A percentile compares a stretch with the other conserved stretches of the same genome.
Conservation (phyloP, 1,140 invertebrate genomes). For the Drosophila pseudoananassae region DNA sequence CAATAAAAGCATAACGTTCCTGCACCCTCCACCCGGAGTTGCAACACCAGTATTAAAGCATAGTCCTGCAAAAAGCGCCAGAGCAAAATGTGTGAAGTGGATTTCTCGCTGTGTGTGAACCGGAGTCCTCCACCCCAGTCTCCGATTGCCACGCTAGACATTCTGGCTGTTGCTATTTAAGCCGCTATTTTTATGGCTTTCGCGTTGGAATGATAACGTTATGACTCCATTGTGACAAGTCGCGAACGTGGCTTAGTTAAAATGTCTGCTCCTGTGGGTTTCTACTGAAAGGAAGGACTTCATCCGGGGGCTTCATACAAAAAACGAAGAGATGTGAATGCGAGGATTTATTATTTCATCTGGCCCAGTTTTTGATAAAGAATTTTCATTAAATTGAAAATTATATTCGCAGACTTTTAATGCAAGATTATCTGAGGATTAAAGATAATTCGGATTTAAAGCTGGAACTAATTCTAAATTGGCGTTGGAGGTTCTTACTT, state of each 20-base stretch:
- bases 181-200: conserved; percentile 72
- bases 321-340: conserved; percentile 1
- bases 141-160: conserved; percentile 48
- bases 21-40: conserved; percentile 16
- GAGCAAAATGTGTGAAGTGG: conserved; percentile 37
- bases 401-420: neutral
- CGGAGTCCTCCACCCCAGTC: neutral
- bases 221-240: conserved; percentile 73
- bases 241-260: conserved; percentile 62
- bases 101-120: conserved; percentile 5
- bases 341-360: conserved; percentile 2
- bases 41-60: conserved; percentile 44
- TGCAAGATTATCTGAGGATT: neutral
- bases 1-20: conserved; percentile 74
- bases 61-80: conserved; percentile 45
- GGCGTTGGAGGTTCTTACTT: too few relatives aligned
- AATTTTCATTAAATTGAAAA: neutral
- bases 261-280: conserved; percentile 16
- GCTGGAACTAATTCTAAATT: too few relatives aligned
- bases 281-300: neutral
- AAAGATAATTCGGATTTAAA: too few relatives aligned
- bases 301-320: neutral
- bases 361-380: conserved; percentile 5
- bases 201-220: conserved; percentile 65
- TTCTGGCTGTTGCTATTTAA: conserved; percentile 64